Conservation (phyloP, 2,113 vertebrate genomes). For the Cyanoderma ruficeps region DNA sequence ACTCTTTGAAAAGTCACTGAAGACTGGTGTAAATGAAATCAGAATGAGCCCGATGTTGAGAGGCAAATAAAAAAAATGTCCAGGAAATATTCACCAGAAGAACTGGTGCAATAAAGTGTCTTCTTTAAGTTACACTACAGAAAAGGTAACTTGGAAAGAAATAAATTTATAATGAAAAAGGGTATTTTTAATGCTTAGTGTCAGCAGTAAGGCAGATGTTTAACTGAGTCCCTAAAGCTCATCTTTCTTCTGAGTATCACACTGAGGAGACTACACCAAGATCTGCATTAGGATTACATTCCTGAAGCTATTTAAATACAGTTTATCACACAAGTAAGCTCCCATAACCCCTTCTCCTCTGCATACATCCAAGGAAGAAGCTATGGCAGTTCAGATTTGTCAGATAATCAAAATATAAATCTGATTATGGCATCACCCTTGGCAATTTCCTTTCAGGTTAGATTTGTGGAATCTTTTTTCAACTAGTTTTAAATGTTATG, state of each 20-base stretch:
- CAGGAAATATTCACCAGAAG: background rate
- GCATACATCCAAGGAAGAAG: conserved; percentile 12
- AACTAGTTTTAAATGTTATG: background rate
- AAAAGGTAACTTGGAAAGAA: background rate
- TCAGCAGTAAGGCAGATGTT: background rate
- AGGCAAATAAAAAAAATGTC: background rate
- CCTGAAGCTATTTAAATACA: conserved; percentile 24
- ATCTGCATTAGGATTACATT: background rate
- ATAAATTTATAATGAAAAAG: background rate
- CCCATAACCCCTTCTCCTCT: background rate
- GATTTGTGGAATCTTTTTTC: background rate
- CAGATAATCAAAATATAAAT: conserved; percentile 23
- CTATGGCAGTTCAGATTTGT: conserved; percentile 13
- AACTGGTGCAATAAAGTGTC: background rate
- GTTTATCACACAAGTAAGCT: conserved; percentile 28
- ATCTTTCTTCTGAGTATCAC: background rate
- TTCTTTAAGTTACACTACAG: background rate
- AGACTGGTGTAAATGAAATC: background rate
- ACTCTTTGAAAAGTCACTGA: background rate
- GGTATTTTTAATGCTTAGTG: background rate
- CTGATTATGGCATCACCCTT: background rate
- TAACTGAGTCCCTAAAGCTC: background rate
- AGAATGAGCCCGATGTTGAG: background rate
- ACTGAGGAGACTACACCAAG: background rate
- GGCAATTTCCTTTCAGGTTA: background rate